Evolutionary conservation across 2,797 vertebrate species (phyloP), one percentile per base, ranked within the genome.

Genomic region (Tokudaia tokunoshimensis): DNA sequence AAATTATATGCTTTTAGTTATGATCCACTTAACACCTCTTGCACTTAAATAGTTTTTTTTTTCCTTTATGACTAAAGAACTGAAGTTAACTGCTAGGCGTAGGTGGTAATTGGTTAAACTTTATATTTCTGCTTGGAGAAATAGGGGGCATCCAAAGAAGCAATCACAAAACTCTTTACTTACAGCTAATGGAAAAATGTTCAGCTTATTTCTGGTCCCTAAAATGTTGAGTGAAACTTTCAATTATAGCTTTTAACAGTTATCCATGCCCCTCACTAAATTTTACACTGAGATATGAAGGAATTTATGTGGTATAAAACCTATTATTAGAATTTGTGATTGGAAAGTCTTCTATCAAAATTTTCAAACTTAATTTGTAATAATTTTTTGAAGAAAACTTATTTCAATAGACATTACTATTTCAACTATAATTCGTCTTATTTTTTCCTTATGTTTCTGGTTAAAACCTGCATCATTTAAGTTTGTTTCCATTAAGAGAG

Each of bases 181-280:
- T 74, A 61, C 11, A 89, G 57, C 61, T 96, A 97, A 96, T 96
- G 57, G 50, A 96, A 96, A 97, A 97, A 94, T 95, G 31, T 95
- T 98, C 10, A 22, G 6, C 91, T n/a, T 94, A 90, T 97, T 95
- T 0, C 47, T 6, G 4, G 2, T 0, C 74, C 29, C 95, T 95
- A 89, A 91, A 63, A 55, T 96, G 19, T 94, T 97, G 59, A 95
- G 55, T 96, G 4, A 57, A 96, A 75, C 91, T 61, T 31, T 90
- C 44, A 78, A 2, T 96, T 96, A 96, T 41, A 96, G n/a, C 15
- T 72, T 0, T 19, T 89, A 94, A 76, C 1, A 84, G 14, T 4
- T 1, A 72, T 44, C 15, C 9, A 78, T n/a, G 52, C 11, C 79
- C 7, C 20, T 96, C 79, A 91, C 55, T 89, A 83, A 67, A 94